phyloP scores from a whole-genome alignment of 2,113 vertebrate genomes.

The Ardeotis arabs region DNA sequence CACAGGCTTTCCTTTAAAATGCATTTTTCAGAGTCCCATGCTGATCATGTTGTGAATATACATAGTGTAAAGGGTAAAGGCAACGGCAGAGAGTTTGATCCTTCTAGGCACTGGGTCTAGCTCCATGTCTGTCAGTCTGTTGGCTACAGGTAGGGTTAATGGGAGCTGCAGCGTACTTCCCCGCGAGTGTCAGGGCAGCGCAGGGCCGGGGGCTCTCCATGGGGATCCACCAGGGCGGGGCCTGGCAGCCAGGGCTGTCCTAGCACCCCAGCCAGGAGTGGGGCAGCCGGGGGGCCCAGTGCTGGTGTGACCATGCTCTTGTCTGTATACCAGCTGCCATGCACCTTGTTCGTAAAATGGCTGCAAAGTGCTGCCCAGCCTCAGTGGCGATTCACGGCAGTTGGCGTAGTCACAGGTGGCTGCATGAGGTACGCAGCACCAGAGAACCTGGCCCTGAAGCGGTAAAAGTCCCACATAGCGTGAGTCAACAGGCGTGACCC shows the following conservation, averaged over 20 bases:
- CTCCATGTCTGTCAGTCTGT: neutral
- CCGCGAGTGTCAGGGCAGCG: accelerated
- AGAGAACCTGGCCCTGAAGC: neutral
- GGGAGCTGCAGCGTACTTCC: neutral
- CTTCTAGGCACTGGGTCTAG: neutral
- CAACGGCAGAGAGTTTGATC: neutral
- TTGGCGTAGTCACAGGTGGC: neutral
- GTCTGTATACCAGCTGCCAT: accelerated
- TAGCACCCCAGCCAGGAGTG: accelerated
- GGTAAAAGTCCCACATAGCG: neutral
- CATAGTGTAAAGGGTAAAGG: neutral
- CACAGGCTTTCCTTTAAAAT: neutral
- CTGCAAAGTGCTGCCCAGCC: neutral
- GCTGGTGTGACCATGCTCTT: neutral
- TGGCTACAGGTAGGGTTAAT: neutral
- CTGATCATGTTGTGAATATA: neutral
- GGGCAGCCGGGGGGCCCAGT: neutral
- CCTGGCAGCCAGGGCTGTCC: neutral
- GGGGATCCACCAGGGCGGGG: neutral
- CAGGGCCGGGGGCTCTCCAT: accelerated
- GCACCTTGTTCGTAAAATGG: neutral
- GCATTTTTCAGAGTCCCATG: neutral
- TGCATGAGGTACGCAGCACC: neutral
- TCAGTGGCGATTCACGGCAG: accelerated
- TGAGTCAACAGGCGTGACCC: constrained; percentile 2